phyloP scores from a whole-genome alignment of 2,797 vertebrate genomes.

The Neoniphon sammara region DNA sequence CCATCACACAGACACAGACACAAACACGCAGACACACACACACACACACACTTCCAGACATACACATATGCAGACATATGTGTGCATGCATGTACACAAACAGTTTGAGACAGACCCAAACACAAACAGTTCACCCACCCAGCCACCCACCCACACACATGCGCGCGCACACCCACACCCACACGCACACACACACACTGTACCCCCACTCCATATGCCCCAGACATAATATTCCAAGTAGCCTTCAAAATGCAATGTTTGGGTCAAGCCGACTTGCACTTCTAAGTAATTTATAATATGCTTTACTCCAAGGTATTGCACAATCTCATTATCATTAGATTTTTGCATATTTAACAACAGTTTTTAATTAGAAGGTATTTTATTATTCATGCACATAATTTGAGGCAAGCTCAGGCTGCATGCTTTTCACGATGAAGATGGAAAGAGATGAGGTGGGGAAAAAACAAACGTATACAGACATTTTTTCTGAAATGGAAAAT shows the following conservation, averaged over 20 bases:
- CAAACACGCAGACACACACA: neutral
- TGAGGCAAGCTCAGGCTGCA: constrained; percentile 89
- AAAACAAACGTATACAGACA: constrained; percentile 67
- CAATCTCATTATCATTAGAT: constrained; percentile 99
- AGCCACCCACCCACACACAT: neutral
- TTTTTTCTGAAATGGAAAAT: constrained; percentile 83
- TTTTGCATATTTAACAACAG: constrained; percentile 99
- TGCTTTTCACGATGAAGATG: constrained; percentile 84
- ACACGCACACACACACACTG: constrained; percentile 23
- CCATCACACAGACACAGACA: constrained; percentile 44
- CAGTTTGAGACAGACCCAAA: constrained; percentile 57
- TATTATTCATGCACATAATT: constrained; percentile 99
- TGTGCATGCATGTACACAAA: constrained; percentile 57
- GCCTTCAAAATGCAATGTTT: constrained; percentile 86
- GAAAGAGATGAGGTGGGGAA: constrained; percentile 77
- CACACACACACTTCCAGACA: constrained; percentile 26
- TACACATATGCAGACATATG: constrained; percentile 57
- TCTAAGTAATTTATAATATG: constrained; percentile 98
- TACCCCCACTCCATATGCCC: constrained; percentile 68
- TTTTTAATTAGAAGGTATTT: constrained; percentile 99
- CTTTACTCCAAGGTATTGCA: constrained; percentile 97
- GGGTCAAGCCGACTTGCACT: constrained; percentile 93
- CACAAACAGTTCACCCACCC: constrained; percentile 31
- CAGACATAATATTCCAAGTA: constrained; percentile 83
- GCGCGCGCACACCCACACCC: constrained; percentile 25